These are phyloP conservation scores for Gastrophryne carolinensis DNA, from an alignment of 2,797 vertebrate species.

Conservation along the genomic window DNA sequence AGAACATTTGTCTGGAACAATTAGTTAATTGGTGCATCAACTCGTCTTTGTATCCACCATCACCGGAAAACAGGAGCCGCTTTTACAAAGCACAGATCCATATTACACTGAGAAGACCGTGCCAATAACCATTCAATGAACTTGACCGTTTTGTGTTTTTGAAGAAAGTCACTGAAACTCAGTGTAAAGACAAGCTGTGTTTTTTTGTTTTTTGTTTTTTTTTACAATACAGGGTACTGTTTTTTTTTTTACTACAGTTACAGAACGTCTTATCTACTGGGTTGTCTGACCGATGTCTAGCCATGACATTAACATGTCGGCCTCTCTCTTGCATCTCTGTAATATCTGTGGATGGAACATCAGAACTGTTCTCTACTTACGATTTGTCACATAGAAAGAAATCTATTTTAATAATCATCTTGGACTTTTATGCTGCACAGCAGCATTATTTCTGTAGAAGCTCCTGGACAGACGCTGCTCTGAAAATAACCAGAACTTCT, in stretches of 20 bases:
- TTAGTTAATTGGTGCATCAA: not conserved
- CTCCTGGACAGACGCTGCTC: not conserved
- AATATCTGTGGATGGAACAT: not conserved
- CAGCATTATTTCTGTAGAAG: not conserved
- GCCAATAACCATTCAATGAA: not conserved
- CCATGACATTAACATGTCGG: not conserved
- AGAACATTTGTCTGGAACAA: not conserved
- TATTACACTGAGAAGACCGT: not conserved
- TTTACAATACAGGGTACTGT: slow-evolving; percentile 33
- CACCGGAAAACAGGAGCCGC: not conserved
- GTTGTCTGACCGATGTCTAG: not conserved
- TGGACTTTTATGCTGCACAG: not conserved
- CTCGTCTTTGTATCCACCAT: slow-evolving; percentile 5
- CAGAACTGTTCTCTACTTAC: not conserved
- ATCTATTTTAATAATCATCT: too few relatives aligned
- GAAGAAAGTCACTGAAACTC: slow-evolving; percentile 9
- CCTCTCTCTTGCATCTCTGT: not conserved
- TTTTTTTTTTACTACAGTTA: slow-evolving; percentile 2
- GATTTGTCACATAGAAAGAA: too few relatives aligned
- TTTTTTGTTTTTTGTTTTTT: not conserved
- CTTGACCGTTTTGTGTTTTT: not conserved
- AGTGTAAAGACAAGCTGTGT: slow-evolving; percentile 1
- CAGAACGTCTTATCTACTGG: not conserved
- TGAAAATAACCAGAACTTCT: too few relatives aligned
- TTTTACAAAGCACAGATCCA: not conserved